phyloP scores from a whole-genome alignment of 2,113 vertebrate genomes.

The Prionailurus bengalensis region DNA sequence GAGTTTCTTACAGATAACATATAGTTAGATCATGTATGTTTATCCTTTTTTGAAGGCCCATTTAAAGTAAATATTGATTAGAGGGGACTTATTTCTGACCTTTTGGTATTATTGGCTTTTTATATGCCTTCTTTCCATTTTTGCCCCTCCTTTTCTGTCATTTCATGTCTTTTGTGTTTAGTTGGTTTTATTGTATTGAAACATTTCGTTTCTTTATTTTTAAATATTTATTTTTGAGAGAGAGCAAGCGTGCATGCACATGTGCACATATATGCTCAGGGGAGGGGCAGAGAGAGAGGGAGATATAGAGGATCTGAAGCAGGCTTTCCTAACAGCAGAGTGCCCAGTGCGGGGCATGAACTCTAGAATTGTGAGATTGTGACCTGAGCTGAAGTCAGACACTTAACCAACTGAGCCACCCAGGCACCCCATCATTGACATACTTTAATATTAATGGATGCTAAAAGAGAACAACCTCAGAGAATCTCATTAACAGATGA shows the following conservation, averaged over 20 bases:
- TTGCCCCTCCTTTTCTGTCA: background rate
- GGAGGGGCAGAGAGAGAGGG: no score
- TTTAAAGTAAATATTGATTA: background rate
- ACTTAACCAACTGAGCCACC: no score
- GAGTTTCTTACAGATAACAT: background rate
- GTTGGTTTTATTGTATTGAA: background rate
- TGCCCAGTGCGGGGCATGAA: no score
- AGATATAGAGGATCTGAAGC: no score
- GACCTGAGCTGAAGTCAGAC: no score
- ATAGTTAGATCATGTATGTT: background rate
- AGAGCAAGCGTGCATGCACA: no score
- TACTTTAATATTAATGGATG: background rate
- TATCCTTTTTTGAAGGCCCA: no score
- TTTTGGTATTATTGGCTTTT: background rate
- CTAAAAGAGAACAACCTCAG: background rate
- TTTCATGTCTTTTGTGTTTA: background rate
- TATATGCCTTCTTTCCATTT: background rate
- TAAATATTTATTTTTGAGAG: no score
- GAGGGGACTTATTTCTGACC: background rate
- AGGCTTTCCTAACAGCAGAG: no score
- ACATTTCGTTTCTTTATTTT: background rate
- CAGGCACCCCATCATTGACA: background rate
- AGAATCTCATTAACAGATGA: background rate
- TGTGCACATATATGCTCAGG: no score
- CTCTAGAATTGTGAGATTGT: no score